These are phyloP conservation scores for Heliconius congener DNA, from an alignment of 1,140 invertebrate species.

Conservation along the genomic window DNA sequence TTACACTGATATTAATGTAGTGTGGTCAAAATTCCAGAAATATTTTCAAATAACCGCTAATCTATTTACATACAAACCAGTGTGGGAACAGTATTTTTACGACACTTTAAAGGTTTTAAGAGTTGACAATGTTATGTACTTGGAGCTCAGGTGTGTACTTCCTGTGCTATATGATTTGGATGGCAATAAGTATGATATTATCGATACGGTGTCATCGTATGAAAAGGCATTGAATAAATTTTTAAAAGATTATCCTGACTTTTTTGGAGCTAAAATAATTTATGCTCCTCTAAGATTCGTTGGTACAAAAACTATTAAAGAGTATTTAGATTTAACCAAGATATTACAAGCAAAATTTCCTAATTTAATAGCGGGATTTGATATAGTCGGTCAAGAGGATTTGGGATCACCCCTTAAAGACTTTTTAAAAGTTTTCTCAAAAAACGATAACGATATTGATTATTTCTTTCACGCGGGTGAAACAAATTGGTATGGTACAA, in stretches of 20 bases:
- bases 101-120: conserved; percentile 86
- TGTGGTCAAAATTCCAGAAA: conserved; percentile 86
- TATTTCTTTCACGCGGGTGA: conserved; percentile 93
- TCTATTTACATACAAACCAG: conserved; percentile 86
- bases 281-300: conserved; percentile 84
- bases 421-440: conserved; percentile 83
- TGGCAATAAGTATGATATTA: conserved; percentile 80
- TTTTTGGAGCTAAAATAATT: conserved; percentile 87
- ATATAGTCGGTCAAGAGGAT: conserved; percentile 90
- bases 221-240: conserved; percentile 83
- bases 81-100: conserved; percentile 88
- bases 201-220: conserved; percentile 83
- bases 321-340: conserved; percentile 79
- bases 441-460: conserved; percentile 79
- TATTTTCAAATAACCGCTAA: conserved; percentile 84
- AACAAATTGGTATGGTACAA: conserved; percentile 87
- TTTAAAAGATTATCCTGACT: conserved; percentile 83
- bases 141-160: conserved; percentile 86
- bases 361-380: conserved; percentile 88
- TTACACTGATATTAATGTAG: conserved; percentile 85
- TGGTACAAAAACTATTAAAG: conserved; percentile 53
- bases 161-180: conserved; percentile 85
- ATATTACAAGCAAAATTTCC: conserved; percentile 50
- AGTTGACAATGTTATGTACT: conserved; percentile 90
- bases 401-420: conserved; percentile 82